Conservation (phyloP, 2,888 invertebrate species). For the Nysson spinosus region DNA sequence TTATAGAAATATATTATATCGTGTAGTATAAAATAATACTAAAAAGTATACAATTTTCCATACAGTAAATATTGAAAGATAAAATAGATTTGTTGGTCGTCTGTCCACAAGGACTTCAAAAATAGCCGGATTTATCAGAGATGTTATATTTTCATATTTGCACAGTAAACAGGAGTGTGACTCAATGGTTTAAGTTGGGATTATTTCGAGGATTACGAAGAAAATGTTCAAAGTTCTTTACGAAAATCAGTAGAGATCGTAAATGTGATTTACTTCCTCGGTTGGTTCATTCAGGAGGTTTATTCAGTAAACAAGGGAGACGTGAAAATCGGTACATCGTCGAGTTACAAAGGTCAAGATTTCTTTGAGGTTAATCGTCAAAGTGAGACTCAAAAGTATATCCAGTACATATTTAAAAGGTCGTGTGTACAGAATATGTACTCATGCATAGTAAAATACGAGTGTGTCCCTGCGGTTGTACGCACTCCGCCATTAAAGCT, state of each 20-base stretch:
- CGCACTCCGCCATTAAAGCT: slow-evolving; percentile 28
- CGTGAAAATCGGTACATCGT: slow-evolving; percentile 8
- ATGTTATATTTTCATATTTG: slow-evolving; percentile 10
- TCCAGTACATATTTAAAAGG: slow-evolving; percentile 9
- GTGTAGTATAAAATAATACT: too few species aligned
- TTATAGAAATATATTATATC: too few species aligned
- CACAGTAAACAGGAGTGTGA: slow-evolving; percentile 17
- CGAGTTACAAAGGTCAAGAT: slow-evolving; percentile 22
- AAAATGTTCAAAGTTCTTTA: slow-evolving; percentile 21
- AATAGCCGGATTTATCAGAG: slow-evolving; percentile 3
- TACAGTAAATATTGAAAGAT: too few species aligned
- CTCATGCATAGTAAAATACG: slow-evolving; percentile 3
- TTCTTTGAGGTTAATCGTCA: too few species aligned
- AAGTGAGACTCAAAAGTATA: neutral
- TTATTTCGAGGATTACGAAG: too few species aligned
- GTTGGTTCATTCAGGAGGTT: neutral
- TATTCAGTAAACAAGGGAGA: slow-evolving; percentile 3
- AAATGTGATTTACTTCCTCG: slow-evolving; percentile 28
- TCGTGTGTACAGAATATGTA: neutral
- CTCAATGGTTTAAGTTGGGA: too few species aligned
- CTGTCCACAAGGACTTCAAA: too few species aligned
- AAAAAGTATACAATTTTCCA: too few species aligned
- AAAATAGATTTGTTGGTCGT: too few species aligned
- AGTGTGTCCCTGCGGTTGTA: slow-evolving; percentile 8
- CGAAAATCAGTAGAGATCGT: slow-evolving; percentile 23